phyloP scores from a whole-genome alignment of 2,888 invertebrate genomes.

The Monochamus alternatus region DNA sequence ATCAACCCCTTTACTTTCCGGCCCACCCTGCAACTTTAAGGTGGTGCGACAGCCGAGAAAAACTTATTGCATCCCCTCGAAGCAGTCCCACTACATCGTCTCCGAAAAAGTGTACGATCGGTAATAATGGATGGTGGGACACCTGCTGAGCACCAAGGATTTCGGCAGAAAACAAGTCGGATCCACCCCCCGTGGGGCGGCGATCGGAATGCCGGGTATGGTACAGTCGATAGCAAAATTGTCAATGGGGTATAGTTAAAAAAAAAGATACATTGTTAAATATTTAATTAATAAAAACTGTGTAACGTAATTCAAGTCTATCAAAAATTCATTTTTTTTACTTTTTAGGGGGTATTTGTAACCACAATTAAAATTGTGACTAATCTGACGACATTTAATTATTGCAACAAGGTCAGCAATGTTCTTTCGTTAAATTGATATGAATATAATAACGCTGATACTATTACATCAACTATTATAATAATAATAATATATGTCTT shows the following conservation, averaged over 20 bases:
- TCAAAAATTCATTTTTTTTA: too few species aligned
- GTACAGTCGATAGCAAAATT: slow-evolving; percentile 20
- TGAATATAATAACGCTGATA: too few species aligned
- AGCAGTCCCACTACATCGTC: not conserved
- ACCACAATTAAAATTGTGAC: too few species aligned
- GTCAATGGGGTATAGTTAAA: not conserved
- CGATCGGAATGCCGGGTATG: slow-evolving; percentile 9
- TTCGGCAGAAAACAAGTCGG: slow-evolving; percentile 46
- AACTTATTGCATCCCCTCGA: slow-evolving; percentile 9
- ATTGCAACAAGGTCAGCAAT: too few species aligned
- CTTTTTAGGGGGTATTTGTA: too few species aligned
- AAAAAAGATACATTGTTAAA: too few species aligned
- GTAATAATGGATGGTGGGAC: slow-evolving; percentile 20
- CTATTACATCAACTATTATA: too few species aligned
- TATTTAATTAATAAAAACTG: too few species aligned
- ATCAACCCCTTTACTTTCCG: not conserved
- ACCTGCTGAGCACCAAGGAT: slow-evolving; percentile 45
- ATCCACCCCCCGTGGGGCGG: slow-evolving; percentile 27
- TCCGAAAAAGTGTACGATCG: slow-evolving; percentile 4
- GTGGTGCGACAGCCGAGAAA: slow-evolving; percentile 5
- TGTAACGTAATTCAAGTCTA: too few species aligned
- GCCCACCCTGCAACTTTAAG: slow-evolving; percentile 1
- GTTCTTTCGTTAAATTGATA: too few species aligned
- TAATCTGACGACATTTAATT: too few species aligned
- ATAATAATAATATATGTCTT: too few species aligned